Conservation (phyloP, 2,888 invertebrate genomes). For the Clostera curtula region DNA sequence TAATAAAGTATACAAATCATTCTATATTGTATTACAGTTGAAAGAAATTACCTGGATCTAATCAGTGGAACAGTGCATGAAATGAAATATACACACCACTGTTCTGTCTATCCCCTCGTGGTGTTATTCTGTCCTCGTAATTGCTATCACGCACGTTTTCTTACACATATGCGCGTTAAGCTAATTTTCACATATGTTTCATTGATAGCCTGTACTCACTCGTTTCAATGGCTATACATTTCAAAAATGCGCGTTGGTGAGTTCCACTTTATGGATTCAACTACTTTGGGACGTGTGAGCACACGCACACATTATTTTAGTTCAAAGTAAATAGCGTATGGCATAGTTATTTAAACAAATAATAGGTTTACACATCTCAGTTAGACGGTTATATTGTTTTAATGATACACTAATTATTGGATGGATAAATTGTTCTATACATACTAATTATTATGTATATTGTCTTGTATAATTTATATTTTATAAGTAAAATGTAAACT, state of each 20-base stretch:
- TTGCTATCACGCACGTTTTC: constrained; percentile 1
- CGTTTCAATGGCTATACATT: constrained; percentile 2
- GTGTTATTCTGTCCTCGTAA: constrained; percentile 6
- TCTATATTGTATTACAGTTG: no score
- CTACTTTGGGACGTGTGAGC: constrained; percentile 20
- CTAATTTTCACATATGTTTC: constrained; percentile 4
- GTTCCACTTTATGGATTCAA: constrained; percentile 10
- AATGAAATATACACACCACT: no score
- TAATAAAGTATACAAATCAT: no score
- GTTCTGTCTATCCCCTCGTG: no score
- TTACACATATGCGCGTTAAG: constrained; percentile 4
- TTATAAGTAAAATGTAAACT: constrained; percentile 43
- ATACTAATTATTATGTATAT: constrained; percentile 42
- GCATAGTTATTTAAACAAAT: constrained; percentile 37
- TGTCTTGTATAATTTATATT: constrained; percentile 46
- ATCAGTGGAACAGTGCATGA: no score
- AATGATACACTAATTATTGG: constrained; percentile 41
- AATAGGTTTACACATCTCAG: constrained; percentile 46
- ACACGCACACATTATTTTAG: constrained; percentile 32
- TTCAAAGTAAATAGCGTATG: constrained; percentile 37
- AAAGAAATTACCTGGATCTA: no score
- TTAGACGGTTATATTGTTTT: constrained; percentile 43
- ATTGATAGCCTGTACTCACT: constrained; percentile 3
- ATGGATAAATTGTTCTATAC: constrained; percentile 44
- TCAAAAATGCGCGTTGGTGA: background rate